phyloP scores from a whole-genome alignment of 30 jellyfish, hydroid and myxozoan species.

The Turritopsis rubra region DNA sequence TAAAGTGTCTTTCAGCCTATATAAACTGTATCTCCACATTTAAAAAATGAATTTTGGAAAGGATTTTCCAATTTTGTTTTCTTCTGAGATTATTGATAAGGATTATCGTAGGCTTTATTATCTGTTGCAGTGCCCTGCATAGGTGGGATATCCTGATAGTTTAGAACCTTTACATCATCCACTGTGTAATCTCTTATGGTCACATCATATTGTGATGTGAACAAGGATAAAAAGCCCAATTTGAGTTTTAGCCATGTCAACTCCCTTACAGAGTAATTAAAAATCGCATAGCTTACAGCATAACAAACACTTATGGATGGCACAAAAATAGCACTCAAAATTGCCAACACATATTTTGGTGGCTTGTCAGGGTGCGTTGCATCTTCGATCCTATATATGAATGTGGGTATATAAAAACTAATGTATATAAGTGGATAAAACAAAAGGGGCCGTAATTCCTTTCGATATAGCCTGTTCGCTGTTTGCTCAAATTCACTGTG shows the following conservation, averaged over 20 bases:
- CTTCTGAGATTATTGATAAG: neutral
- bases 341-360: neutral
- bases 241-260: neutral
- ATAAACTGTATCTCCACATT: neutral
- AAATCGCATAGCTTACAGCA: neutral
- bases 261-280: neutral
- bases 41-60: too few relatives aligned
- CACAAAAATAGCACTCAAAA: neutral
- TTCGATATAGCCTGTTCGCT: neutral
- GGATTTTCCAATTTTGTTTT: too few relatives aligned
- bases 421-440: constrained; percentile 72
- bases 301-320: constrained; percentile 9
- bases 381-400: constrained; percentile 32
- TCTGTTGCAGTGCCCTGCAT: neutral
- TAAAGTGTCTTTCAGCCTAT: too few relatives aligned
- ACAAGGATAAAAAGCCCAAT: neutral
- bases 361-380: constrained; percentile 5
- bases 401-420: constrained; percentile 43
- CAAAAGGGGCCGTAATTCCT: constrained; percentile 53
- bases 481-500: neutral
- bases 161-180: neutral
- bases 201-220: neutral
- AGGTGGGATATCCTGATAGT: neutral
- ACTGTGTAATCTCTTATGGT: neutral
- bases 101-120: neutral